Percentiles rank a stretch among this genome's conserved stretches.
phyloP scores from a whole-genome alignment of 1,140 invertebrate species.

The Drosophila rhopaloa region DNA sequence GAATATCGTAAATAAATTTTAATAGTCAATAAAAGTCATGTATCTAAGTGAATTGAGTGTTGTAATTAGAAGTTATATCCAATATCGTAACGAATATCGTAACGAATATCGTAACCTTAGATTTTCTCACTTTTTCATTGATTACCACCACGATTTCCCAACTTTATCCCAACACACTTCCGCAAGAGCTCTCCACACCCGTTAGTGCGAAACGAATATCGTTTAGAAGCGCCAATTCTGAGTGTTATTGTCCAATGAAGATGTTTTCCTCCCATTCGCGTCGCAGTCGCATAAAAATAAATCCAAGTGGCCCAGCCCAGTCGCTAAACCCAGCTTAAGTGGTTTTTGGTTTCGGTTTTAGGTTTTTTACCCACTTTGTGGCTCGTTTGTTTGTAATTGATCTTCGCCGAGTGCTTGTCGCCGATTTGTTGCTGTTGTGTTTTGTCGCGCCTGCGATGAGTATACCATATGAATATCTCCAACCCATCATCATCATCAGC shows the following conservation, averaged over 20 bases:
- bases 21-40: too few relatives aligned
- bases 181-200: neutral
- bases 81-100: neutral
- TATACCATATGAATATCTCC: conserved; percentile 1
- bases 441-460: conserved; percentile 2
- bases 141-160: neutral
- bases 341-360: conserved; percentile 28
- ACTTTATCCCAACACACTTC: conserved; percentile 6
- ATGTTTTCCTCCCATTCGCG: conserved; percentile 4
- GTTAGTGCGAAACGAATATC: neutral
- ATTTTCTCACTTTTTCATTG: neutral
- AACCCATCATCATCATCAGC: conserved; percentile 15
- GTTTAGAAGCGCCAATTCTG: conserved; percentile 2
- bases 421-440: conserved; percentile 4
- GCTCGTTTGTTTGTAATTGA: conserved; percentile 43
- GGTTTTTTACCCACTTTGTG: conserved; percentile 34
- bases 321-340: conserved; percentile 12
- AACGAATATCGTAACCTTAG: neutral
- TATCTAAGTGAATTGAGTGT: too few relatives aligned
- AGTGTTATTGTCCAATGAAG: conserved; percentile 25
- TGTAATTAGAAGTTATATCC: too few relatives aligned
- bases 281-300: conserved; percentile 3
- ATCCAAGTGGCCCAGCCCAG: conserved; percentile 14
- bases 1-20: neutral
- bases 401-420: conserved; percentile 19